Conservation (phyloP, 2,113 vertebrate species). For the Carollia perspicillata region DNA sequence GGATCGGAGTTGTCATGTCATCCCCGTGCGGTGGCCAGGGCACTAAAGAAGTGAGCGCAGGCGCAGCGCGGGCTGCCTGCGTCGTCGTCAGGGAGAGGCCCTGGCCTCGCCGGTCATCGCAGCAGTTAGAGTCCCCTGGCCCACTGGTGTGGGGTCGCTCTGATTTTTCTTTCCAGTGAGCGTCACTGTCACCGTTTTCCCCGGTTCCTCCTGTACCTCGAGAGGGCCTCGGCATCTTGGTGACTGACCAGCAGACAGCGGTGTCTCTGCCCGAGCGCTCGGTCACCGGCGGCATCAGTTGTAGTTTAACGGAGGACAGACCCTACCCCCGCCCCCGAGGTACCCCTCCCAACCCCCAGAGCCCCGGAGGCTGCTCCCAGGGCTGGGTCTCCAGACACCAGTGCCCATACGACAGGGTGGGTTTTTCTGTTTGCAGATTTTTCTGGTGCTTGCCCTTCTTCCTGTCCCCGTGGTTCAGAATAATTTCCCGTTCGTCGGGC, state of each 20-base stretch:
- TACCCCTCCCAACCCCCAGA: too few species aligned
- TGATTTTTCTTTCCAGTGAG: background rate
- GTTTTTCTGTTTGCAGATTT: background rate
- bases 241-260: background rate
- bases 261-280: background rate
- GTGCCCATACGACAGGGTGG: background rate
- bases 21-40: background rate
- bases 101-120: rapidly evolving
- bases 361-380: background rate
- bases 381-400: background rate
- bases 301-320: background rate
- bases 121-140: background rate
- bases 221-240: background rate
- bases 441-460: background rate
- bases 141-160: rapidly evolving
- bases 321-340: background rate
- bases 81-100: rapidly evolving
- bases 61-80: background rate
- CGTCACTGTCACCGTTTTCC: background rate
- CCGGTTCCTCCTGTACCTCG: background rate
- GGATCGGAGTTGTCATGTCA: background rate
- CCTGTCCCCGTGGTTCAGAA: background rate
- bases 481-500: conserved; percentile 66
- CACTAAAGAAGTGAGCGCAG: background rate
- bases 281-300: background rate